phyloP scores from a whole-genome alignment of 2,113 vertebrate species.

The Myotis lucifugus region DNA sequence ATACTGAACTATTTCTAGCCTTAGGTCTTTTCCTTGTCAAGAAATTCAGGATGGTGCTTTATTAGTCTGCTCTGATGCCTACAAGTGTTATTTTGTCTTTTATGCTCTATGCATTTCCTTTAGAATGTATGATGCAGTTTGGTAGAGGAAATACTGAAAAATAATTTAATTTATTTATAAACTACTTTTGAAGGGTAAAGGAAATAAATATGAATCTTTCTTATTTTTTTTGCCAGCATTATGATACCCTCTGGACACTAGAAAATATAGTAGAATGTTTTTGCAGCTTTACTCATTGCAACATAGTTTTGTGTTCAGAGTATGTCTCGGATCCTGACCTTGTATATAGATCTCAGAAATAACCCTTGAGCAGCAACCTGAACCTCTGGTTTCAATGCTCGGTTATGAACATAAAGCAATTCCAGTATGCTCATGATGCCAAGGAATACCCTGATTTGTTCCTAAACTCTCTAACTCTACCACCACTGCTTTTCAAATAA shows the following conservation, averaged over 20 bases:
- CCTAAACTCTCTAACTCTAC: not conserved
- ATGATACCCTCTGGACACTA: conserved; percentile 39
- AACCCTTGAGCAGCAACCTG: not conserved
- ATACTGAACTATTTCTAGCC: conserved; percentile 46
- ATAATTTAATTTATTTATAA: conserved; percentile 69
- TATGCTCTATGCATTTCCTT: conserved; percentile 38
- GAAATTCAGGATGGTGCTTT: conserved; percentile 44
- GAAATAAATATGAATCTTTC: conserved; percentile 64
- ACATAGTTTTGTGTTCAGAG: not conserved
- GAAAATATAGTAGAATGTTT: conserved; percentile 24
- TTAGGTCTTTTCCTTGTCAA: conserved; percentile 51
- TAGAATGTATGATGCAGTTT: conserved; percentile 54
- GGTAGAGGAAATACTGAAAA: conserved; percentile 30
- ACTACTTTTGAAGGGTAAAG: conserved; percentile 48
- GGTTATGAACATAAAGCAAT: not conserved
- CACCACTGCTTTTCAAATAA: not conserved
- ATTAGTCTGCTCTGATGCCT: conserved; percentile 61
- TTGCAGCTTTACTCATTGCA: conserved; percentile 1
- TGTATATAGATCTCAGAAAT: conserved; percentile 8
- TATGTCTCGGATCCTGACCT: not conserved
- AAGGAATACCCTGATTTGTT: not conserved
- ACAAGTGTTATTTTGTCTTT: conserved; percentile 66
- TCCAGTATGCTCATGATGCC: not conserved
- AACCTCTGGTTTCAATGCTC: not conserved
- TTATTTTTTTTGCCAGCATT: not conserved